Evolutionary conservation across 2,888 invertebrate genomes (phyloP).

Genomic region (Nephrocerus scutellatus): DNA sequence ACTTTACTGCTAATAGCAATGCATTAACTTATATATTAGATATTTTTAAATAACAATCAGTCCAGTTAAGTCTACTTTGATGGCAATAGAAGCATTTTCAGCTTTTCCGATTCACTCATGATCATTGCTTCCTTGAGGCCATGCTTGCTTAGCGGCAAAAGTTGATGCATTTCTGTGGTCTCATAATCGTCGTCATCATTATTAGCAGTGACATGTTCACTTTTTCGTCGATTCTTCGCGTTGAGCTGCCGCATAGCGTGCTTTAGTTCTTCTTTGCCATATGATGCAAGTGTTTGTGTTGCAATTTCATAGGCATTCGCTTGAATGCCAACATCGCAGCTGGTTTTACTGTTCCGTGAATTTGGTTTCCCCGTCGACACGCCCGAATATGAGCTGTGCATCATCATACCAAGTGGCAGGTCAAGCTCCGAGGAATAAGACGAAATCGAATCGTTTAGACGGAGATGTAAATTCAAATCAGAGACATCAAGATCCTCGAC

Average conservation of each 20-base stretch:
- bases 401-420: slow-evolving; percentile 34
- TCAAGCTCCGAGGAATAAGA: slow-evolving; percentile 49
- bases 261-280: slow-evolving; percentile 36
- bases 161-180: slow-evolving; percentile 38
- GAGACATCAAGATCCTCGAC: slow-evolving; percentile 30
- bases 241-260: slow-evolving; percentile 37
- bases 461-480: slow-evolving; percentile 36
- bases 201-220: slow-evolving; percentile 17
- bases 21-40: too few species aligned
- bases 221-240: slow-evolving; percentile 35
- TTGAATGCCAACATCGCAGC: slow-evolving; percentile 55
- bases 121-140: slow-evolving; percentile 33
- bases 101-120: slow-evolving; percentile 47
- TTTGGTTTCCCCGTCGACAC: slow-evolving; percentile 48
- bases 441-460: slow-evolving; percentile 35
- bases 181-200: slow-evolving; percentile 23
- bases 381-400: slow-evolving; percentile 49
- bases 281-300: slow-evolving; percentile 42
- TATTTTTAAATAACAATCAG: too few species aligned
- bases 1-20: too few species aligned
- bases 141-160: slow-evolving; percentile 30
- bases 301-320: slow-evolving; percentile 53
- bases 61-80: too few species aligned
- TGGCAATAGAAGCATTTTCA: slow-evolving; percentile 47
- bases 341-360: slow-evolving; percentile 51